Evolutionary conservation across 2,797 vertebrate species (phyloP).

Genomic region (Clarias fuscus): DNA sequence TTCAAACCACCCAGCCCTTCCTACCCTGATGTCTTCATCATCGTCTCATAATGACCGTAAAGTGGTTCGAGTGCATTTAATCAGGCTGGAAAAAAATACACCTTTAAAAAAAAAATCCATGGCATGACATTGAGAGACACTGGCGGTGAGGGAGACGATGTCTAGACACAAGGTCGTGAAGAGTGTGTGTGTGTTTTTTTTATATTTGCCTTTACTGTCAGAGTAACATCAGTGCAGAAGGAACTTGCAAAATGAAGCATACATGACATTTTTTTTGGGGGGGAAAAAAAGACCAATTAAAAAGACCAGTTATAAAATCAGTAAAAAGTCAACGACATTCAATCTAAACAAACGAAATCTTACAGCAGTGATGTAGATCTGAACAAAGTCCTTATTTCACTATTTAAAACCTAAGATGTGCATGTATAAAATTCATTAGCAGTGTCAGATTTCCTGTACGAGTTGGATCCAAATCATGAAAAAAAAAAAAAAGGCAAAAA

Average conservation of each 20-base stretch:
- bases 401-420: constrained; percentile 6
- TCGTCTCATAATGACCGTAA: too few relatives aligned
- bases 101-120: neutral
- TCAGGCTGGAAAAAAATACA: too few relatives aligned
- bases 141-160: neutral
- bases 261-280: neutral
- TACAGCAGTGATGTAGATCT: neutral
- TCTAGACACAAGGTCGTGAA: neutral
- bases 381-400: neutral
- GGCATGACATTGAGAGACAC: neutral
- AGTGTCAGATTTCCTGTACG: neutral
- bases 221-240: neutral
- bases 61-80: too few relatives aligned
- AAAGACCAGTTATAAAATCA: neutral
- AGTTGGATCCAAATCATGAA: neutral
- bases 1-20: too few relatives aligned
- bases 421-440: neutral
- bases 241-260: neutral
- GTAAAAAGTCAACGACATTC: constrained; percentile 2
- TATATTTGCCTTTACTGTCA: neutral
- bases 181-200: neutral
- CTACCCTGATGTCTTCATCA: too few relatives aligned
- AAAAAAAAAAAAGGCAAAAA: neutral
- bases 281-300: neutral
- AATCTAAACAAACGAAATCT: neutral